Conservation (phyloP, 2,888 invertebrate genomes). For the Archaeoteleia sp. region DNA sequence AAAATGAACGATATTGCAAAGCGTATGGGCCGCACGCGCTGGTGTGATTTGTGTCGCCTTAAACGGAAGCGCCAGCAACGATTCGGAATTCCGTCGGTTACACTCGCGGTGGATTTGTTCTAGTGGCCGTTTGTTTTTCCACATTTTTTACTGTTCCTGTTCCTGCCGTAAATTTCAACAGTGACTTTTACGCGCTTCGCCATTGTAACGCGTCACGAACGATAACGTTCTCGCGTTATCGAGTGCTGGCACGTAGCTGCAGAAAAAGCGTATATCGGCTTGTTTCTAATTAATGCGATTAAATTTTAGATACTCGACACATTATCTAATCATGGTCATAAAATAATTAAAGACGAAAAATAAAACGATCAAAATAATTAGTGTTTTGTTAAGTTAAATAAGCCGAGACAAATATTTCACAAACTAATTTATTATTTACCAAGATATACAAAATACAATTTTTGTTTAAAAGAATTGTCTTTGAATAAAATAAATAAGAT, state of each 20-base stretch:
- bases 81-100: conserved; percentile 4
- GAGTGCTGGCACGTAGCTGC: not conserved
- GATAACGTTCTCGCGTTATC: conserved; percentile 13
- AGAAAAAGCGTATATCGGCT: not conserved
- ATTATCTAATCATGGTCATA: no score
- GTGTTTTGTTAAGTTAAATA: no score
- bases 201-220: conserved; percentile 17
- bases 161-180: not conserved
- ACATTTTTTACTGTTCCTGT: conserved; percentile 7
- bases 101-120: conserved; percentile 14
- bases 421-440: no score
- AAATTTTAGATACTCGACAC: no score
- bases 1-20: not conserved
- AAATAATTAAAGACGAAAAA: no score
- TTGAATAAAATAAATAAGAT: no score
- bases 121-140: conserved; percentile 9
- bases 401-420: no score
- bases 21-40: not conserved
- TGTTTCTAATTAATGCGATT: conserved; percentile 1
- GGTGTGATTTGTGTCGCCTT: conserved; percentile 5
- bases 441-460: no score
- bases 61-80: not conserved
- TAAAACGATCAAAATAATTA: no score
- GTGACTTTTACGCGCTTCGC: conserved; percentile 9
- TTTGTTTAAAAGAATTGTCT: no score